Conservation (phyloP, 2,797 vertebrate species). For the Enteromius afrohamiltoni region DNA sequence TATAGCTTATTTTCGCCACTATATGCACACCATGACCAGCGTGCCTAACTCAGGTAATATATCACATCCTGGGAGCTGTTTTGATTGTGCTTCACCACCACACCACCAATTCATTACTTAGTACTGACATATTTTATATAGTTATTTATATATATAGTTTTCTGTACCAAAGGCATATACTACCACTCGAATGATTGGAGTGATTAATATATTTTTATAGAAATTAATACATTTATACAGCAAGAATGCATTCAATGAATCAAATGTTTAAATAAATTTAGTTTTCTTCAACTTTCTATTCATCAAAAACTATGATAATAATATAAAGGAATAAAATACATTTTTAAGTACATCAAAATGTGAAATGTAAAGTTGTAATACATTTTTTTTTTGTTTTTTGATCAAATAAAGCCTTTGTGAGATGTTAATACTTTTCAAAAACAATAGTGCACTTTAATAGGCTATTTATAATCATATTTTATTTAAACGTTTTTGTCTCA, state of each 20-base stretch:
- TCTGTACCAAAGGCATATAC: not conserved
- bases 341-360: not conserved
- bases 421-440: not conserved
- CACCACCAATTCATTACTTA: not conserved
- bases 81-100: not conserved
- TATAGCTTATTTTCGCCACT: slow-evolving; percentile 18
- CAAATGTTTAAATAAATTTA: no score
- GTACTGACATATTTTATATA: not conserved
- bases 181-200: not conserved
- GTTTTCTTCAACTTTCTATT: not conserved
- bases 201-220: not conserved
- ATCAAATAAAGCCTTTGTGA: not conserved
- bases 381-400: not conserved
- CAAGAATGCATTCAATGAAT: not conserved
- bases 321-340: no score
- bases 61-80: not conserved
- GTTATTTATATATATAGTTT: not conserved
- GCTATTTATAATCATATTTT: not conserved
- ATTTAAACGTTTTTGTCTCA: not conserved
- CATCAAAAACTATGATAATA: not conserved
- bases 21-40: slow-evolving; percentile 16
- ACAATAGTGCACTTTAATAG: not conserved
- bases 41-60: slow-evolving; percentile 21
- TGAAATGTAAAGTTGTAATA: not conserved
- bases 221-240: not conserved